phyloP scores from a whole-genome alignment of 2,113 vertebrate genomes.

The Triplophysa tibetana region DNA sequence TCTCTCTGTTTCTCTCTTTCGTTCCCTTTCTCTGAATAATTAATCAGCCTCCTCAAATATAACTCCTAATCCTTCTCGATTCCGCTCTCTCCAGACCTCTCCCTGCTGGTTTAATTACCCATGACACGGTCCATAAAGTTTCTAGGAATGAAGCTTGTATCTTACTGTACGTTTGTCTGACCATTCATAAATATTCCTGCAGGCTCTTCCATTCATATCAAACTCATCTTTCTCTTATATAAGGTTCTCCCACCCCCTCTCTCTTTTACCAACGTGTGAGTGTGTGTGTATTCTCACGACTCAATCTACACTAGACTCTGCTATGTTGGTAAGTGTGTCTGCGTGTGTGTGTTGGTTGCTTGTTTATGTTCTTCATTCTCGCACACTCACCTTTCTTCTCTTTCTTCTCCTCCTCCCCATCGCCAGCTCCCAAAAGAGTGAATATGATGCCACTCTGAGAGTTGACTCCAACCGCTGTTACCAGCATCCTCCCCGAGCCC shows the following conservation, averaged over 20 bases:
- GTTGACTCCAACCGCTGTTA: constrained; percentile 78
- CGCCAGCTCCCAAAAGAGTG: constrained; percentile 76
- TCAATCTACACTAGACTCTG: constrained; percentile 9
- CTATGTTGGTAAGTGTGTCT: background rate
- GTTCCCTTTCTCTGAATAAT: constrained; percentile 41
- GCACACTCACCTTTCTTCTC: constrained; percentile 74
- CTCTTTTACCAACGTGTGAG: background rate
- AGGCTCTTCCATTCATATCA: constrained; percentile 41
- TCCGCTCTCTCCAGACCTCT: constrained; percentile 25
- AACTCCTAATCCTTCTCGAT: constrained; percentile 56
- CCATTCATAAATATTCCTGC: constrained; percentile 47
- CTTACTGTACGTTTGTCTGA: constrained; percentile 14
- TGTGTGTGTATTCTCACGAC: background rate
- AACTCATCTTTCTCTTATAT: constrained; percentile 1
- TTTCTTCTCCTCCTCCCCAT: constrained; percentile 73
- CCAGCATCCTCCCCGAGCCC: constrained; percentile 78
- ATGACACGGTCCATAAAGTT: constrained; percentile 21
- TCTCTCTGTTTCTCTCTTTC: constrained; percentile 28
- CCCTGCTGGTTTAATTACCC: constrained; percentile 32
- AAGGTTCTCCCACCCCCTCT: constrained; percentile 4
- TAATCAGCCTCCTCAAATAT: constrained; percentile 34
- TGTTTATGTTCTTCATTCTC: constrained; percentile 3
- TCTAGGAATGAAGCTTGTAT: constrained; percentile 6
- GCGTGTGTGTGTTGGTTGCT: constrained; percentile 24
- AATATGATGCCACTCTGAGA: constrained; percentile 80